Conservation (phyloP, 2,888 invertebrate genomes). For the Rhagium mordax region DNA sequence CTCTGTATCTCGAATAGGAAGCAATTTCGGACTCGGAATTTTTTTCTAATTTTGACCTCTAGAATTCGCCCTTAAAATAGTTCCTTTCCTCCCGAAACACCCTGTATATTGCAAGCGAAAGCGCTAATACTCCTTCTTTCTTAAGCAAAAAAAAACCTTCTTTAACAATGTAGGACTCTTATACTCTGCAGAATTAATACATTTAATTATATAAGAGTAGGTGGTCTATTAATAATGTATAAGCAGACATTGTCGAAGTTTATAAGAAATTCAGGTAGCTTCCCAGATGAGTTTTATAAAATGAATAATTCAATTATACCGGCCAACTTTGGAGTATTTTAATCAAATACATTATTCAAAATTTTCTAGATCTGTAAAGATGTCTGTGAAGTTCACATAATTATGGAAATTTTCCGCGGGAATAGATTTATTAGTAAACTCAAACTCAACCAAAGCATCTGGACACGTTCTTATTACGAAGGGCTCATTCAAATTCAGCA, state of each 20-base stretch:
- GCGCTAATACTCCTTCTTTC: too few species aligned
- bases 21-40: too few species aligned
- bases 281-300: conserved; percentile 11
- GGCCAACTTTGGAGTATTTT: conserved; percentile 11
- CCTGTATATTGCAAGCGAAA: too few species aligned
- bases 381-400: background rate
- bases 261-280: conserved; percentile 27
- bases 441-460: background rate
- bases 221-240: conserved; percentile 15
- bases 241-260: background rate
- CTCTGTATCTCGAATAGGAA: too few species aligned
- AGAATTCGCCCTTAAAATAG: too few species aligned
- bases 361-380: conserved; percentile 6
- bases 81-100: too few species aligned
- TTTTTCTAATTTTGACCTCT: too few species aligned
- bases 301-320: conserved; percentile 23
- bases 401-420: background rate
- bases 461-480: background rate
- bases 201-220: conserved; percentile 7
- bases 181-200: background rate
- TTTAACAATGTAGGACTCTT: too few species aligned
- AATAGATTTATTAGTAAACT: background rate
- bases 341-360: conserved; percentile 17
- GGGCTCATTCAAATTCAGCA: background rate
- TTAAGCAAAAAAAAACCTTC: too few species aligned